phyloP scores from a whole-genome alignment of 2,797 vertebrate species.

The Pagetopsis macropterus region DNA sequence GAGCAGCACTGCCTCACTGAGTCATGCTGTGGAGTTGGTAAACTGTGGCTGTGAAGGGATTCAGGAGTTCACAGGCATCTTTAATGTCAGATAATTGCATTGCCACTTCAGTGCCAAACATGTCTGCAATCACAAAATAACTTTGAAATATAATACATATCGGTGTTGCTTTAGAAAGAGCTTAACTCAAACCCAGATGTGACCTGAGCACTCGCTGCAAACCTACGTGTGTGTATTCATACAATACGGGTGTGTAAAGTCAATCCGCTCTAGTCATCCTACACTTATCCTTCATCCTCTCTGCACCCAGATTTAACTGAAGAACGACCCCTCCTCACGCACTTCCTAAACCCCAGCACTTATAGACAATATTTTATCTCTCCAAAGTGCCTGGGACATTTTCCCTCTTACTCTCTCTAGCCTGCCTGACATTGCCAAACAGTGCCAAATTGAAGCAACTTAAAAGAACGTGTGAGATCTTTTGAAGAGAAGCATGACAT shows the following conservation, averaged over 20 bases:
- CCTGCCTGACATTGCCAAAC: constrained; percentile 55
- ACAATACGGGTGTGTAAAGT: constrained; percentile 61
- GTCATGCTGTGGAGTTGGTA: constrained; percentile 22
- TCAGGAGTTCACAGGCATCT: constrained; percentile 39
- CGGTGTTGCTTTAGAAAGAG: constrained; percentile 50
- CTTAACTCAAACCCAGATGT: constrained; percentile 61
- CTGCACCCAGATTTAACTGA: constrained; percentile 65
- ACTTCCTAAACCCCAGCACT: constrained; percentile 41
- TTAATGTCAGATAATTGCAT: constrained; percentile 56
- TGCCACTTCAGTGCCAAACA: constrained; percentile 44
- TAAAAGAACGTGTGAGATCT: constrained; percentile 59
- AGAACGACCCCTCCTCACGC: constrained; percentile 19
- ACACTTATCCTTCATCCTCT: constrained; percentile 72
- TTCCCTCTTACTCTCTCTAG: constrained; percentile 8
- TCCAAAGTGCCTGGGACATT: constrained; percentile 32
- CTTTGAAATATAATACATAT: constrained; percentile 52
- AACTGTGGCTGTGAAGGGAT: constrained; percentile 27
- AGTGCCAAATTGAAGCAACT: constrained; percentile 61
- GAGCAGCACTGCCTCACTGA: constrained; percentile 54
- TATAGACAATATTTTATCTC: constrained; percentile 53
- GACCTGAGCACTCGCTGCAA: constrained; percentile 46
- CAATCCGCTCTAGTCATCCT: constrained; percentile 72
- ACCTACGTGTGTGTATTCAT: constrained; percentile 35
- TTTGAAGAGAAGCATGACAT: constrained; percentile 69
- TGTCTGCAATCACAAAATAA: constrained; percentile 46